Evolutionary conservation across 2,113 vertebrate genomes (phyloP), one percentile per base, ranked within the genome.

Genomic region (Spea multiplicata): DNA sequence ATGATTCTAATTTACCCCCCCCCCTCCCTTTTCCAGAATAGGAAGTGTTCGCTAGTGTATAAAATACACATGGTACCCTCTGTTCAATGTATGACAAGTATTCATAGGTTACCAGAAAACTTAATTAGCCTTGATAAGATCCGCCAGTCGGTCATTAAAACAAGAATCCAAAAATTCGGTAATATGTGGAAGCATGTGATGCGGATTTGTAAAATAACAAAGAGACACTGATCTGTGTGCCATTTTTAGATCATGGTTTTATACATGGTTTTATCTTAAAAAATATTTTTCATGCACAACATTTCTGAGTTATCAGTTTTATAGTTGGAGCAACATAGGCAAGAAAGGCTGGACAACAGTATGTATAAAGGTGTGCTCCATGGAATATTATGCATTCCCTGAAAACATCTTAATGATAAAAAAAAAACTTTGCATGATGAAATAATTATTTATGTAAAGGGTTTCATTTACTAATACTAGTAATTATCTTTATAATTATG

Each of bases 51-150:
- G 64, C 86, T 85, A 86, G 84, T 44, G 90, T 78, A 79, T 87
- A 83, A 84, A 85, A 81, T 83, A n/a, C 78, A 81, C 87, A 88
- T 84, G 86, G 89, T 83, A 86, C 88, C 89, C 91, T 88, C 87
- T 87, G 88, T 91, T 84, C 86, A 44, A 93, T 78, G 86, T 84
- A 76, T 86, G 88, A 94, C 85, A 84, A 87, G 90, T 91, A 88
- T 91, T 87, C 84, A 76, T 81, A 86, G 86, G 86, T 85, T 78
- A 84, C 86, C 8, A 68, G 76, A 85, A 88, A 90, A 88, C 88
- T 86, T 91, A 90, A 93, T 84, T 86, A 91, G 89, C 87, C 87
- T 87, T 91, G 87, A 93, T 89, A 82, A 86, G 83, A 90, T 85
- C 87, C 86, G 88, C 88, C 88, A 74, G 12, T 87, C 74, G 70